phyloP scores from a whole-genome alignment of 2,797 vertebrate species.

The Erethizon dorsatum region DNA sequence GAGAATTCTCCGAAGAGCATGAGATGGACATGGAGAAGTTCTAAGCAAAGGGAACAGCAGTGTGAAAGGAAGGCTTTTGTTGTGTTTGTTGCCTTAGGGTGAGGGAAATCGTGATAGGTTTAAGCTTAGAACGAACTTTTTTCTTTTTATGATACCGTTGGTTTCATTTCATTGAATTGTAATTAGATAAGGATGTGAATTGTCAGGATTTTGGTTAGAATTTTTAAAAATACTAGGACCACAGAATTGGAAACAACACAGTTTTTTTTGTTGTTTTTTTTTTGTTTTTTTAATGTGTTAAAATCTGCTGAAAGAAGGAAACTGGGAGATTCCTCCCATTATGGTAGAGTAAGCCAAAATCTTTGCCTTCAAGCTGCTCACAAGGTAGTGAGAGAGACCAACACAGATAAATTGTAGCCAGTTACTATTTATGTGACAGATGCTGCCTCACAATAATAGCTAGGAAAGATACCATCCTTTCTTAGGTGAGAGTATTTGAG shows the following conservation, averaged over 20 bases:
- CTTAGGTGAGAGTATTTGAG: constrained; percentile 3
- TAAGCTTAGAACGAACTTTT: constrained; percentile 32
- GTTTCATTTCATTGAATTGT: constrained; percentile 68
- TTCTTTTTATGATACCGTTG: constrained; percentile 52
- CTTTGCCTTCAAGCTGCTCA: not conserved
- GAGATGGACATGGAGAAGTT: not conserved
- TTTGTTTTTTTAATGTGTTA: not conserved
- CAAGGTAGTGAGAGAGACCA: not conserved
- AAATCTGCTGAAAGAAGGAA: constrained; percentile 31
- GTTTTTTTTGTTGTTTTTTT: not conserved
- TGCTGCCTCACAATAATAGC: not conserved
- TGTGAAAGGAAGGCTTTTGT: not conserved
- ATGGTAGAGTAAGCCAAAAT: not conserved
- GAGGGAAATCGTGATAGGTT: constrained; percentile 25
- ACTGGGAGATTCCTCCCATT: not conserved
- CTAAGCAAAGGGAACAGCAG: not conserved
- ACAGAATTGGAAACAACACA: not conserved
- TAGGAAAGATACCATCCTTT: not conserved
- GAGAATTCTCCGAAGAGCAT: not conserved
- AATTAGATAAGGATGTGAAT: constrained; percentile 57
- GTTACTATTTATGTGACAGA: not conserved
- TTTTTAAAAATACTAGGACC: not conserved
- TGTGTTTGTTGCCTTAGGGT: not conserved
- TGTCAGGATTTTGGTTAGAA: constrained; percentile 63
- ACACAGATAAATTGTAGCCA: not conserved